These are phyloP conservation scores for Selene dorsalis DNA, from an alignment of 2,797 vertebrate species.

Conservation along the genomic window DNA sequence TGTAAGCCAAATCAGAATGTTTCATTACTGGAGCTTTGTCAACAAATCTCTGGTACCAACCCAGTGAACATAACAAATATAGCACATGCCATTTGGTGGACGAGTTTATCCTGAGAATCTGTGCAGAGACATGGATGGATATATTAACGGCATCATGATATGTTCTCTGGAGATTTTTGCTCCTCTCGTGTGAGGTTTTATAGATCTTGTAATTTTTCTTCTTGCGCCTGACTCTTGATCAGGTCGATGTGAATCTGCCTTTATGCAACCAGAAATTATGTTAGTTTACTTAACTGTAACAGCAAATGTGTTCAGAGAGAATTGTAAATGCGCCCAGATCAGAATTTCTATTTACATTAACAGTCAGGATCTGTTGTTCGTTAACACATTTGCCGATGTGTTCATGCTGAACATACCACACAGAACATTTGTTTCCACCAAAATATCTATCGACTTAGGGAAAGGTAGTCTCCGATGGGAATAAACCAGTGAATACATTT, in stretches of 20 bases:
- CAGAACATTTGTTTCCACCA: neutral
- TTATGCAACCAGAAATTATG: neutral
- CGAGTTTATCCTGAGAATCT: constrained; percentile 21
- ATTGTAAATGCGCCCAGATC: neutral
- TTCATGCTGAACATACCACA: neutral
- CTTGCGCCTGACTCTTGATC: neutral
- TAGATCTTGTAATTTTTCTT: neutral
- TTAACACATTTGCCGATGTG: neutral
- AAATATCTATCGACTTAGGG: too few species aligned
- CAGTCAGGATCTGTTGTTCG: too few species aligned
- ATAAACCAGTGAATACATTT: neutral
- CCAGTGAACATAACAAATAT: constrained; percentile 53
- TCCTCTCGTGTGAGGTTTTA: neutral
- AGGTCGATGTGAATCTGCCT: neutral
- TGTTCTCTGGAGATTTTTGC: neutral
- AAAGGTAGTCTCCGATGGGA: too few species aligned
- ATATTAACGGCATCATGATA: constrained; percentile 2
- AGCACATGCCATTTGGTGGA: constrained; percentile 46
- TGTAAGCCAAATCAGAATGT: constrained; percentile 45
- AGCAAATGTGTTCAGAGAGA: neutral
- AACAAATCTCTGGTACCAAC: constrained; percentile 51
- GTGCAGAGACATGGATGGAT: constrained; percentile 21
- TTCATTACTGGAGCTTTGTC: constrained; percentile 53
- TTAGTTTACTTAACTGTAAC: neutral
- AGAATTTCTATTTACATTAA: neutral